A percentile compares a stretch with the other conserved stretches of the same genome.
Evolutionary conservation across 2,888 invertebrate species (phyloP).

Genomic region (Uloborus plumipes): DNA sequence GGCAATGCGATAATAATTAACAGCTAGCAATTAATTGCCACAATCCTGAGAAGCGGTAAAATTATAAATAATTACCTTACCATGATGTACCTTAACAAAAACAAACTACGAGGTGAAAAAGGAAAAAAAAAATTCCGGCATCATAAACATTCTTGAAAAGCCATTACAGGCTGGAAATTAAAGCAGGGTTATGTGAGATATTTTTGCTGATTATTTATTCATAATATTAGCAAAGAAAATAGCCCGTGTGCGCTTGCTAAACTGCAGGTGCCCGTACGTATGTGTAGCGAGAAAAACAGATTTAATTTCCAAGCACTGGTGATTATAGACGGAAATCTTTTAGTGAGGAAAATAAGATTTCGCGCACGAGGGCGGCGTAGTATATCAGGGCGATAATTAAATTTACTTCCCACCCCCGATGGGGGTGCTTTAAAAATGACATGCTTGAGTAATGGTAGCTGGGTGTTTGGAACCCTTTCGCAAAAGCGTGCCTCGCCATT

Average conservation of each 20-base stretch:
- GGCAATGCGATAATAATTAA: constrained; percentile 50
- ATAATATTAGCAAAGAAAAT: constrained; percentile 59
- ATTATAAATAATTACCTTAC: constrained; percentile 19
- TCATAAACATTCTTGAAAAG: constrained; percentile 35
- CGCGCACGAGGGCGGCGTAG: constrained; percentile 16
- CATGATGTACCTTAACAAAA: not conserved
- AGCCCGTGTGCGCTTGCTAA: constrained; percentile 22
- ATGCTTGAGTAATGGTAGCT: constrained; percentile 54
- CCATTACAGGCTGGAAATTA: constrained; percentile 51
- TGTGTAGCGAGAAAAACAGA: constrained; percentile 50
- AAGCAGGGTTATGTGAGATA: constrained; percentile 31
- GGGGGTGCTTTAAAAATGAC: constrained; percentile 53
- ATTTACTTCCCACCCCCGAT: constrained; percentile 30
- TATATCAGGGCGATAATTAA: constrained; percentile 59
- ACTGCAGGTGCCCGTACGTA: constrained; percentile 7
- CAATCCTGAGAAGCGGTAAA: constrained; percentile 12
- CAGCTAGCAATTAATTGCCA: constrained; percentile 56
- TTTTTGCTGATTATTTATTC: constrained; percentile 55
- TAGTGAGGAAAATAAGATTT: constrained; percentile 39
- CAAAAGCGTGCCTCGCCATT: constrained; percentile 47
- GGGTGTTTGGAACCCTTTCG: constrained; percentile 56
- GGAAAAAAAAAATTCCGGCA: not conserved
- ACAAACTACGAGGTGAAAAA: constrained; percentile 4
- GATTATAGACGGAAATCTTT: constrained; percentile 53
- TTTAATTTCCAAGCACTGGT: constrained; percentile 51